Base-by-base conservation (phyloP, 2,113 vertebrate species). In the Cyanoramphus novaezelandiae region DNA sequence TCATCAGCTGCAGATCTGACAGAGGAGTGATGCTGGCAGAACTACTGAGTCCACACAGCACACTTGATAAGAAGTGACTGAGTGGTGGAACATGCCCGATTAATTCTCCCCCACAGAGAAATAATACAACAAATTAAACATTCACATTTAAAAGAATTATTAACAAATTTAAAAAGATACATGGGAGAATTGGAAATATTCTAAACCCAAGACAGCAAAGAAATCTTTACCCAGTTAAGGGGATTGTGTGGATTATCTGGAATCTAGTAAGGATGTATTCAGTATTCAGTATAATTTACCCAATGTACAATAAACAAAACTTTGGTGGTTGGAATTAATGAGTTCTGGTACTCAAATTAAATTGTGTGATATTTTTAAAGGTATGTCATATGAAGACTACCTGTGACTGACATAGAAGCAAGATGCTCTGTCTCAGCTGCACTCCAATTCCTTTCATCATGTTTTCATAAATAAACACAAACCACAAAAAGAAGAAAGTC, bases 81-180 rank as follows among this genome's bases (percentile, higher is more conserved):
- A 39, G 29, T 47, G 4, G 17, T 44, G 13, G 9, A 72, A 80
- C 14, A 5, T 2, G 1, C 7, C 41, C 0, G 0, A 28, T 19
- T 52, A 59, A n/a, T 35, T 59, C 3, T 47, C 2, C 5, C 2
- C 1, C 4, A 11, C n/a, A 88, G 17, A 25, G 13, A 59, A 46
- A 27, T 4, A 20, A 29, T 72, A 55, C n/a, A 46, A 68, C 1
- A 60, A 21, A 43, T 68, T 55, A 53, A 76, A 64, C 10, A 39
- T 23, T 18, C 8, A 70, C 7, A 37, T 3, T n/a, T 12, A 17
- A 68, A 69, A 72, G 10, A 39, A n/a, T 15, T 47, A 50, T 18
- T 57, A 28, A 3, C 13, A 47, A 86, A 50, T 6, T 35, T 39
- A 17, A 70, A 7, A 44, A 3, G n/a, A 29, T 10, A 19, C 35